Evolutionary conservation across 2,888 invertebrate species (phyloP), one percentile per base, ranked within the genome.

Genomic region (Aradus depressus): DNA sequence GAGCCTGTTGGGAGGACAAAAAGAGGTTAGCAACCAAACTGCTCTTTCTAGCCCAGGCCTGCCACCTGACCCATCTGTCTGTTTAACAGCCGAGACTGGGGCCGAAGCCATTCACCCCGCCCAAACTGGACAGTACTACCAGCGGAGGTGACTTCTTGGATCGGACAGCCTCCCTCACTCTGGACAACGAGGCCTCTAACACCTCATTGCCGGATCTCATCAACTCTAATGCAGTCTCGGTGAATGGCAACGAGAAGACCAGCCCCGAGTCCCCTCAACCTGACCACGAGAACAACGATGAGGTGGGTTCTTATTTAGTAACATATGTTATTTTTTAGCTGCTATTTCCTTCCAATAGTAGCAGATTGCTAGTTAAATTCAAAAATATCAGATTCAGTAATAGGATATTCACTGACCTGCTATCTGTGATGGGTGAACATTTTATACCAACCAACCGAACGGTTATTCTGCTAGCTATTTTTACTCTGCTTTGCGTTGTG

Each of bases 91-190:
- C 87, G 38, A 79, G 87, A 21, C 74, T 88, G 41, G 88, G 88
- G 2, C 88, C 88, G 32, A 88, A 87, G 66, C 87, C 87, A 22
- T 88, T 88, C 67, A 84, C 86, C 6, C 81, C 85, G 35, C 80
- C 84, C 4, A 63, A 62, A 52, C 56, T 62, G 22, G 59, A 56
- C 51, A 54, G 51, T 25, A n/a, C n/a, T n/a, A n/a, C n/a, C n/a
- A n/a, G n/a, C n/a, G 58, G 49, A 16, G 55, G 43, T 32, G 50
- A 50, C 23, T 44, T 44, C 14, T 26, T 49, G 6, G 48, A 51
- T 5, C 19, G 42, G 16, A 55, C 41, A 8, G 42, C 47, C 14
- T 25, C 41, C n/a, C 42, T 55, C 19, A 28, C 52, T 14, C 47
- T 52, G 41, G 55, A 55, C 37, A 45, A 51, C 12, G 47, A 51